These are phyloP conservation scores for Anguilla obscura DNA, from an alignment of 2,797 vertebrate species.

Conservation along the genomic window DNA sequence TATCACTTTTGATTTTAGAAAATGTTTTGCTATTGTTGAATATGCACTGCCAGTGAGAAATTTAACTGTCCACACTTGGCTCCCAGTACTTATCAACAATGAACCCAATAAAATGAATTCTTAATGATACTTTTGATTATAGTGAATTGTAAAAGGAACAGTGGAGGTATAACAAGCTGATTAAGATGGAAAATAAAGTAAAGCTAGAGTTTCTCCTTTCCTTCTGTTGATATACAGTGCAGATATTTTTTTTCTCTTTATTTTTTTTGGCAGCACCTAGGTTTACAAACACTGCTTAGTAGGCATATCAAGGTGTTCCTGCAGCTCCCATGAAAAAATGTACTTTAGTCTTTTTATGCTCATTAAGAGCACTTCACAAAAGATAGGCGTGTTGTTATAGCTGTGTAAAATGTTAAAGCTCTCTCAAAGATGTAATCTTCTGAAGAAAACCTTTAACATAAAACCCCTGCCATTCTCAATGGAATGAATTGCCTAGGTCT, in stretches of 20 bases:
- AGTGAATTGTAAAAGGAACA: background rate
- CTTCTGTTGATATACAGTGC: background rate
- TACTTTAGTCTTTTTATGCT: background rate
- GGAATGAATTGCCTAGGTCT: background rate
- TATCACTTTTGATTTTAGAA: background rate
- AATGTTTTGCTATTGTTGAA: background rate
- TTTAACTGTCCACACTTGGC: background rate
- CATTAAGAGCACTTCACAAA: background rate
- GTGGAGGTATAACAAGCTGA: background rate
- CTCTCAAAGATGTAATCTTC: slow-evolving; percentile 1
- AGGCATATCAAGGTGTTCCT: slow-evolving; percentile 19
- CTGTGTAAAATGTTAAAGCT: background rate
- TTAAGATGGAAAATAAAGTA: background rate
- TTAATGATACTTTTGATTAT: background rate
- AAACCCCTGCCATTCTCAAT: background rate
- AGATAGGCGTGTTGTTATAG: background rate
- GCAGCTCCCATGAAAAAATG: slow-evolving; percentile 13
- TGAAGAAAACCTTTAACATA: background rate
- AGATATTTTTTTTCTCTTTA: background rate
- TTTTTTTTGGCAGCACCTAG: background rate
- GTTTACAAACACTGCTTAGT: background rate
- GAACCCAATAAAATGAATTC: too few species aligned
- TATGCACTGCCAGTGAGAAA: background rate
- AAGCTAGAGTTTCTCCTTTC: background rate
- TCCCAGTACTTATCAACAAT: background rate